phyloP scores from a whole-genome alignment of 1,140 invertebrate genomes.

The Himalopsyche phryganea region DNA sequence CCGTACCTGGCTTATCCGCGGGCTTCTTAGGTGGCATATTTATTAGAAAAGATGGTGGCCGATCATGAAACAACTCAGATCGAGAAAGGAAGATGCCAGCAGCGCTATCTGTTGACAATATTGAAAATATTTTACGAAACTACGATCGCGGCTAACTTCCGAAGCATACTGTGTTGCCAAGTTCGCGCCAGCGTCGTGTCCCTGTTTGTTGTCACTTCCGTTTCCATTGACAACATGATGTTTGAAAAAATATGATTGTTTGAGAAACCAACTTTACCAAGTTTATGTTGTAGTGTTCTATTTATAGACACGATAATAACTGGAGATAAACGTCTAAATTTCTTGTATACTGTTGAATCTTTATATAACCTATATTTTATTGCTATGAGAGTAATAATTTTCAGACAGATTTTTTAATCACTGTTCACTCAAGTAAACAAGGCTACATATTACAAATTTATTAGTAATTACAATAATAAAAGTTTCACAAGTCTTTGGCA shows the following conservation, averaged over 20 bases:
- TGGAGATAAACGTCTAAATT: not conserved
- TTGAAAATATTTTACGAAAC: not conserved
- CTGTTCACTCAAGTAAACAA: constrained; percentile 7
- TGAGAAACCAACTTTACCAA: constrained; percentile 5
- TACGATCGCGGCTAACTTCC: constrained; percentile 6
- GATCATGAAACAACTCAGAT: constrained; percentile 19
- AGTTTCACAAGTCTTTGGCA: too few species aligned
- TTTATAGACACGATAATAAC: too few species aligned
- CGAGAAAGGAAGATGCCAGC: constrained; percentile 12
- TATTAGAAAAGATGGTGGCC: constrained; percentile 30
- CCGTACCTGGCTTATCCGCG: constrained; percentile 32
- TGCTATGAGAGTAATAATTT: not conserved
- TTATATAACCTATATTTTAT: not conserved
- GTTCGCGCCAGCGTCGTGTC: not conserved
- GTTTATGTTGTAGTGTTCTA: not conserved
- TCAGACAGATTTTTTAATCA: not conserved
- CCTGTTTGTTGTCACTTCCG: constrained; percentile 15
- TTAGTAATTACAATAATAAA: not conserved
- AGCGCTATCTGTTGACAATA: constrained; percentile 10
- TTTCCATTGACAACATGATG: constrained; percentile 25
- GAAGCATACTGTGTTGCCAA: not conserved
- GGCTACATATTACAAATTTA: constrained; percentile 13
- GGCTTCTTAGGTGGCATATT: constrained; percentile 34
- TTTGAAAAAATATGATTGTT: constrained; percentile 13
- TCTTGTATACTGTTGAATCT: not conserved